Conservation (phyloP, 2,797 vertebrate genomes). For the Manis crassicaudata region DNA sequence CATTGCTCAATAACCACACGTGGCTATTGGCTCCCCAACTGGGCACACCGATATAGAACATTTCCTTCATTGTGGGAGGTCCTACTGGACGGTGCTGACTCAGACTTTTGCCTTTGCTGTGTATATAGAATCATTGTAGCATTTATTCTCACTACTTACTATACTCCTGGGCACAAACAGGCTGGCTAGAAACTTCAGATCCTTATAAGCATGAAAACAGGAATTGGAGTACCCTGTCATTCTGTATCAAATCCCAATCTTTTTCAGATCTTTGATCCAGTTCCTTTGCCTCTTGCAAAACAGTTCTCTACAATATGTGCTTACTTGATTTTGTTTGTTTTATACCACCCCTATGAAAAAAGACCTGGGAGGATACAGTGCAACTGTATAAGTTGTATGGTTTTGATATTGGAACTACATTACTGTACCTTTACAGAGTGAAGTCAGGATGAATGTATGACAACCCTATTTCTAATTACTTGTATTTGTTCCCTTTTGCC, state of each 20-base stretch:
- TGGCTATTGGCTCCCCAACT: background rate
- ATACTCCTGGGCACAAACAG: background rate
- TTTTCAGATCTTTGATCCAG: background rate
- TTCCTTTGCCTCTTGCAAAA: background rate
- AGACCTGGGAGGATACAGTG: background rate
- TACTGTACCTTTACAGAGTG: background rate
- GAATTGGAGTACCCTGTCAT: background rate
- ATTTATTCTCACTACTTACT: background rate
- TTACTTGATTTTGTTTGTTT: background rate
- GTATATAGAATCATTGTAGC: background rate
- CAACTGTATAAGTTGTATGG: background rate
- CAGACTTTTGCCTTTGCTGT: background rate
- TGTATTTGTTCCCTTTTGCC: background rate
- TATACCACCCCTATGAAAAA: background rate
- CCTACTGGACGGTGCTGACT: background rate
- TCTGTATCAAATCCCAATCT: background rate
- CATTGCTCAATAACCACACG: background rate
- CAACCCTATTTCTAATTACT: background rate
- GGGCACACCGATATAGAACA: background rate
- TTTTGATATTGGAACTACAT: background rate
- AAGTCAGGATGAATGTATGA: background rate
- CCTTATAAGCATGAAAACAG: background rate
- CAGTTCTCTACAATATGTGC: background rate
- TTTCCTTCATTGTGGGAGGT: background rate
- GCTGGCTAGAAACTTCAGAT: background rate